phyloP scores from a whole-genome alignment of 2,113 vertebrate genomes.

The Leucosticte australis region DNA sequence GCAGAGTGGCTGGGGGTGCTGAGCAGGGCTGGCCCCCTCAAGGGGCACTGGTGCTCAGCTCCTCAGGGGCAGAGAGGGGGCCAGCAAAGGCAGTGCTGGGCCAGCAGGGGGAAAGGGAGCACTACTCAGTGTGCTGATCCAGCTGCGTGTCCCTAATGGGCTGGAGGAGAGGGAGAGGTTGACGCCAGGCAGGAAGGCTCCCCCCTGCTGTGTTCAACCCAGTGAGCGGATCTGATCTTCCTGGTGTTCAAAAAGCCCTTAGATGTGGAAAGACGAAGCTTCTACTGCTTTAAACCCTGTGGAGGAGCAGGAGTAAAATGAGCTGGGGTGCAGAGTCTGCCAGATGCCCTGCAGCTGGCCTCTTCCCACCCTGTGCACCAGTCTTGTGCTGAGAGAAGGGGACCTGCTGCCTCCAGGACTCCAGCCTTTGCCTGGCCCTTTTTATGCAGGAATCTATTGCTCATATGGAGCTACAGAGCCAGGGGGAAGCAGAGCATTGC shows the following conservation, averaged over 20 bases:
- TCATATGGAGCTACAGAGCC: neutral
- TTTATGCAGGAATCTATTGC: neutral
- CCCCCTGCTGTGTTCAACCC: neutral
- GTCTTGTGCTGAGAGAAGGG: neutral
- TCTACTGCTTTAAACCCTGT: constrained; percentile 43
- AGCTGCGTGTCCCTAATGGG: neutral
- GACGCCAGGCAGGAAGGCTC: neutral
- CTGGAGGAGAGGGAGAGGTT: constrained; percentile 3
- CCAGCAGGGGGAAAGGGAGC: neutral
- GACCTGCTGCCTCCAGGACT: neutral
- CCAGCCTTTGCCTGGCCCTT: neutral
- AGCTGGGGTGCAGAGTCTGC: neutral
- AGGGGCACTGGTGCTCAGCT: neutral
- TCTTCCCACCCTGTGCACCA: neutral
- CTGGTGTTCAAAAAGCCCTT: constrained; percentile 27
- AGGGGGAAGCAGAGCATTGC: neutral
- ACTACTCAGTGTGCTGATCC: neutral
- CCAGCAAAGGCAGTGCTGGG: neutral
- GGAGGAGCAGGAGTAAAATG: neutral
- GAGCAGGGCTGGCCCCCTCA: neutral
- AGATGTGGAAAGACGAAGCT: neutral
- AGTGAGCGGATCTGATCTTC: constrained; percentile 38
- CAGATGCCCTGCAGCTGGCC: neutral
- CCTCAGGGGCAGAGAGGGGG: neutral
- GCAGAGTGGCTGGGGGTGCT: neutral